Conservation (phyloP, 1,140 invertebrate species). For the Limonius californicus region DNA sequence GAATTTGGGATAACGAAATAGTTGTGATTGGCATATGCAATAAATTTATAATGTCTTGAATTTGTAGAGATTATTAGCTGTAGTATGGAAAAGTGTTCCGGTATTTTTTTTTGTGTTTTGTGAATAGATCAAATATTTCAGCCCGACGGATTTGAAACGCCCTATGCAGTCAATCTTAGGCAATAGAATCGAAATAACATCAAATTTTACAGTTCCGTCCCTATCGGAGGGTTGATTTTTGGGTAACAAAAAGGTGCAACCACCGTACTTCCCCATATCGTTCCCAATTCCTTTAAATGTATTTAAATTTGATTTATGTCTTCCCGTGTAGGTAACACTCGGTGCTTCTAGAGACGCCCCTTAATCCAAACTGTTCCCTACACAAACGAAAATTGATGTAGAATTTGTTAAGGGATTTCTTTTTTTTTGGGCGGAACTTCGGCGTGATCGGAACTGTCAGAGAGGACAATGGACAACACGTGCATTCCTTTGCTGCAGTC, state of each 20-base stretch:
- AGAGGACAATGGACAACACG: slow-evolving; percentile 19
- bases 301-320: slow-evolving; percentile 9
- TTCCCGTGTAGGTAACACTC: background rate
- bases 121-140: too few relatives aligned
- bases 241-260: slow-evolving; percentile 1
- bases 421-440: slow-evolving; percentile 1
- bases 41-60: too few relatives aligned
- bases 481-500: slow-evolving; percentile 8
- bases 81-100: too few relatives aligned
- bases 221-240: background rate
- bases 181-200: too few relatives aligned
- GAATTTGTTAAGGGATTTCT: background rate
- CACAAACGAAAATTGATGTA: background rate
- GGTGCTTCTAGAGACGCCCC: background rate
- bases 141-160: too few relatives aligned
- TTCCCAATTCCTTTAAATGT: background rate
- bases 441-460: background rate
- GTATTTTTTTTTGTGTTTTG: too few relatives aligned
- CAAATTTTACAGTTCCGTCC: too few relatives aligned
- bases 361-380: background rate
- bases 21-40: too few relatives aligned
- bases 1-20: too few relatives aligned
- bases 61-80: too few relatives aligned
- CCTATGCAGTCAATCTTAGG: too few relatives aligned
- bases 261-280: slow-evolving; percentile 11